Evolutionary conservation across 2,888 invertebrate species (phyloP).

Genomic region (Papilio demoleus): DNA sequence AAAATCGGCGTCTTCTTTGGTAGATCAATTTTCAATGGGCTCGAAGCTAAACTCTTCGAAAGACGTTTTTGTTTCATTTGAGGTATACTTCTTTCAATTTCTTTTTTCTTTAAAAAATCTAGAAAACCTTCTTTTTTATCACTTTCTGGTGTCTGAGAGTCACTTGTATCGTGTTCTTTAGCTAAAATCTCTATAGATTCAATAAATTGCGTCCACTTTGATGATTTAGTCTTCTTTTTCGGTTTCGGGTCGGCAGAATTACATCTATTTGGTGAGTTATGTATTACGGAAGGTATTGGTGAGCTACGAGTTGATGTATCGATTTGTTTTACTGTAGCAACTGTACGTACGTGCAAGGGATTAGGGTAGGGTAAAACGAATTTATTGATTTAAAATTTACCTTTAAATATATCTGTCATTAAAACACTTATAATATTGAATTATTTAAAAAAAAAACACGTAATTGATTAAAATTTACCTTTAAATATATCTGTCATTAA

Average conservation of each 20-base stretch:
- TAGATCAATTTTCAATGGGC: conserved; percentile 59
- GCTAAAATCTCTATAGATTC: conserved; percentile 62
- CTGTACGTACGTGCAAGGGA: no score
- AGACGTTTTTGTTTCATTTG: conserved; percentile 44
- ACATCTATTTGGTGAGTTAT: conserved; percentile 56
- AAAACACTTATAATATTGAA: no score
- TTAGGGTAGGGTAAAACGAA: no score
- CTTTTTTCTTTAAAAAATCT: conserved; percentile 60
- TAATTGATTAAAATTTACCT: no score
- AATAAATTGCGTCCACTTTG: conserved; percentile 65
- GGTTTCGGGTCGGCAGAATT: conserved; percentile 39
- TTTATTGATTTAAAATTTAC: background rate
- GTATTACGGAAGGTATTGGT: conserved; percentile 60
- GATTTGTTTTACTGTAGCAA: conserved; percentile 47
- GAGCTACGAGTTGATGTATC: conserved; percentile 54
- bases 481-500: no score
- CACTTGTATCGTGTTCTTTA: conserved; percentile 56
- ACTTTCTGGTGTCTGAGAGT: conserved; percentile 55
- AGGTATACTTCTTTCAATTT: conserved; percentile 50
- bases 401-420: background rate
- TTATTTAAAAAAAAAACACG: no score
- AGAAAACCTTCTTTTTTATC: conserved; percentile 57
- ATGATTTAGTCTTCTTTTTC: conserved; percentile 47
- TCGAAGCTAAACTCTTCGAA: conserved; percentile 64
- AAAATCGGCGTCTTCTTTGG: conserved; percentile 56